Evolutionary conservation across 2,113 vertebrate genomes (phyloP).

Genomic region (Urocolius indicus): DNA sequence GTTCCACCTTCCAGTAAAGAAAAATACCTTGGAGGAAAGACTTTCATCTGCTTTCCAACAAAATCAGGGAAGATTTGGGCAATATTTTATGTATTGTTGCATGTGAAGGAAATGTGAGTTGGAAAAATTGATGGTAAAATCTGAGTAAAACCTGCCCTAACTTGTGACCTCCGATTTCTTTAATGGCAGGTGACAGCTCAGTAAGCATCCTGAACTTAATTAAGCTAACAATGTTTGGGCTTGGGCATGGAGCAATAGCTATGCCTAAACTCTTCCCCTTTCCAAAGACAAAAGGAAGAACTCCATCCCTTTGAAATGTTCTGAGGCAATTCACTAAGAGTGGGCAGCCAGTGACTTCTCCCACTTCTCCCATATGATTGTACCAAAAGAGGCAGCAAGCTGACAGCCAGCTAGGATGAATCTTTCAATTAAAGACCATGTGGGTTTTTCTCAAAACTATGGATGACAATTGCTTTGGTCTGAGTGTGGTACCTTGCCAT

Average conservation of each 20-base stretch:
- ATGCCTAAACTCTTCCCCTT: not conserved
- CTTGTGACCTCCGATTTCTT: not conserved
- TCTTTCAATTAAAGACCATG: not conserved
- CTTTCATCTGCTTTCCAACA: not conserved
- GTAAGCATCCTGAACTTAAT: not conserved
- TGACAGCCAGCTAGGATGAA: not conserved
- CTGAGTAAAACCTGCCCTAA: not conserved
- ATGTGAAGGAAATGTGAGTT: not conserved
- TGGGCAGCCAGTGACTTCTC: not conserved
- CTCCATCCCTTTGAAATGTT: not conserved
- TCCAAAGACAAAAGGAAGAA: not conserved
- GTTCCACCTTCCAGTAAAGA: not conserved
- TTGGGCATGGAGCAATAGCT: not conserved
- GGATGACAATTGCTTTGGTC: not conserved
- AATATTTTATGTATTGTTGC: not conserved
- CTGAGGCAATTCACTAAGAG: not conserved
- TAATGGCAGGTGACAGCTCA: not conserved
- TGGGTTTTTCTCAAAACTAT: not conserved
- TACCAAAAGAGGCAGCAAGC: not conserved
- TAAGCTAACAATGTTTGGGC: not conserved
- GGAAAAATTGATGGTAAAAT: not conserved
- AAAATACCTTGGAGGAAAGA: not conserved
- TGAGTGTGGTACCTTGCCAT: not conserved
- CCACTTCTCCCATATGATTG: not conserved
- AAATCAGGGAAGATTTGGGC: not conserved